These are phyloP conservation scores for Phyllotis vaccarum DNA, from an alignment of 2,797 vertebrate species.

Conservation along the genomic window DNA sequence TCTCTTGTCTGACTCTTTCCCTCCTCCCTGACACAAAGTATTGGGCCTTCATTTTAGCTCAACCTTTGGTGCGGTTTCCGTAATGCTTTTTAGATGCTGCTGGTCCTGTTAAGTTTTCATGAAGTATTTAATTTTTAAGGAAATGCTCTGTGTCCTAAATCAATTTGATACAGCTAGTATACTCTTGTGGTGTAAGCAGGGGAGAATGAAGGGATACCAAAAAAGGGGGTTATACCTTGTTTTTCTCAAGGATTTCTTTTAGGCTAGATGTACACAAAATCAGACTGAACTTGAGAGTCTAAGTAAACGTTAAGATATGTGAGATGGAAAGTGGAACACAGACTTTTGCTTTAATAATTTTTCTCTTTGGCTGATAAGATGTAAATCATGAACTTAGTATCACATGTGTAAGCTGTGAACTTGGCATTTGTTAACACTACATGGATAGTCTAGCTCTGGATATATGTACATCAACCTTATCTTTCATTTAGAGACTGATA, in stretches of 20 bases:
- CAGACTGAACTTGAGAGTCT: neutral
- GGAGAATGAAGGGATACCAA: neutral
- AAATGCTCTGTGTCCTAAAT: constrained; percentile 50
- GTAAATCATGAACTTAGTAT: neutral
- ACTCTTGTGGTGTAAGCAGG: neutral
- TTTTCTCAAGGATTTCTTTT: neutral
- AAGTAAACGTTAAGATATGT: neutral
- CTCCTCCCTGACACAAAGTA: constrained; percentile 32
- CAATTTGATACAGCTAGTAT: neutral
- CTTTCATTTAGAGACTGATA: neutral
- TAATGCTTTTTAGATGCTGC: neutral
- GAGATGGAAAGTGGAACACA: neutral
- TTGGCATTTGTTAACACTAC: neutral
- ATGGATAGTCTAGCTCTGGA: neutral
- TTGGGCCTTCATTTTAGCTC: constrained; percentile 13
- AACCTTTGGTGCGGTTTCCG: constrained; percentile 4
- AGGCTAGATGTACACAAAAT: neutral
- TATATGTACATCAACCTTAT: neutral
- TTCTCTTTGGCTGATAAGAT: neutral
- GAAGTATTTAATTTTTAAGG: constrained; percentile 55
- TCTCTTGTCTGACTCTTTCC: constrained; percentile 71
- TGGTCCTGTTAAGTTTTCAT: neutral
- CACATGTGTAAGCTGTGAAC: neutral
- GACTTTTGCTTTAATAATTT: neutral
- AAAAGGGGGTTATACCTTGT: neutral